Percentiles rank a stretch among this genome's conserved stretches.
Evolutionary conservation across 2,113 vertebrate species (phyloP).

Genomic region (Laterallus jamaicensis): DNA sequence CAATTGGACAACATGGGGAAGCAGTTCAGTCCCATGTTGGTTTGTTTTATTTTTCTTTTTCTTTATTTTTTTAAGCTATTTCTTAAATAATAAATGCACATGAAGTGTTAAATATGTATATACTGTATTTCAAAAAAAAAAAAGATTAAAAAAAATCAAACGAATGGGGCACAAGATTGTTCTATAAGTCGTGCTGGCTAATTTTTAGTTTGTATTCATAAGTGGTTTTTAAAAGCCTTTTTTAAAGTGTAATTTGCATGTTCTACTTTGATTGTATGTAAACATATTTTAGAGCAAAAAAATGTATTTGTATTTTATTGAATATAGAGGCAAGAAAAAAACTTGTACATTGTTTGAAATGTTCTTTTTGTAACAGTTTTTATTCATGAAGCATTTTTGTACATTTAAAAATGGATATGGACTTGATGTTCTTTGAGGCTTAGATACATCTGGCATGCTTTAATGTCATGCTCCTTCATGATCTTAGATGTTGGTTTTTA

Average conservation of each 20-base stretch:
- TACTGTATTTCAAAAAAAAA: constrained; percentile 83
- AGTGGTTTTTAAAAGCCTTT: constrained; percentile 97
- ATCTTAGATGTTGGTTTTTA: constrained; percentile 95
- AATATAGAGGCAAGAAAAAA: constrained; percentile 93
- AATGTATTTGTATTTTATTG: constrained; percentile 98
- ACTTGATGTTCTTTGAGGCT: constrained; percentile 85
- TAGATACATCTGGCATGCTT: constrained; percentile 95
- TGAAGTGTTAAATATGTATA: constrained; percentile 91
- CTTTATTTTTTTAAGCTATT: constrained; percentile 82
- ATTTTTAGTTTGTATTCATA: constrained; percentile 99
- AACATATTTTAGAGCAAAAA: constrained; percentile 99
- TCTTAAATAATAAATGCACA: constrained; percentile 91
- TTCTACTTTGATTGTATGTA: constrained; percentile 99
- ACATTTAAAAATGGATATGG: constrained; percentile 91
- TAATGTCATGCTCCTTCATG: constrained; percentile 98
- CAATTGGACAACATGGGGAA: constrained; percentile 73
- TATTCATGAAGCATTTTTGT: constrained; percentile 99
- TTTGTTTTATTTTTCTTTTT: constrained; percentile 74
- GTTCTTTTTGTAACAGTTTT: constrained; percentile 99
- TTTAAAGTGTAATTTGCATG: constrained; percentile 97
- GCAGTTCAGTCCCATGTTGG: constrained; percentile 72
- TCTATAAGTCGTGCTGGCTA: constrained; percentile 91
- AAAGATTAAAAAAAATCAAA: constrained; percentile 71
- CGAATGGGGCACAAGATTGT: constrained; percentile 95
- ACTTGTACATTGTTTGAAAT: constrained; percentile 99